Conservation (phyloP, 2,113 vertebrate species). For the Physeter macrocephalus region DNA sequence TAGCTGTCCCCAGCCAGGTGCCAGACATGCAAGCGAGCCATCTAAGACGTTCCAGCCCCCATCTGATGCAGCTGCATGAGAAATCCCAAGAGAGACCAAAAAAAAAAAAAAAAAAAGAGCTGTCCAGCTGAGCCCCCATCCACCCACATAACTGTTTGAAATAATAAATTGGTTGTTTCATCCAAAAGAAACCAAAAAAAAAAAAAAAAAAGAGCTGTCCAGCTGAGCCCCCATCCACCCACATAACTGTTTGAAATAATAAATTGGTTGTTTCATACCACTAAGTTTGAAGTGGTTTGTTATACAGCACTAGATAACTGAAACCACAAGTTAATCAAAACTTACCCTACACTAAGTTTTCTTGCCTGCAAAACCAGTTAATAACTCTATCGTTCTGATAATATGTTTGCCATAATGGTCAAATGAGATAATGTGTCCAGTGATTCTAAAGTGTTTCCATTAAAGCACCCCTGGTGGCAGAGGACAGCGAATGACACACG, state of each 20-base stretch:
- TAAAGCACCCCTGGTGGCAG: background rate
- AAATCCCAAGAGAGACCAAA: conserved; percentile 30
- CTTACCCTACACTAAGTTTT: background rate
- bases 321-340: background rate
- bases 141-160: background rate
- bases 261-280: background rate
- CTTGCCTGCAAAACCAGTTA: background rate
- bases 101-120: background rate
- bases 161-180: conserved; percentile 14
- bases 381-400: background rate
- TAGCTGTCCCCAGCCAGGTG: background rate
- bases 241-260: background rate
- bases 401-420: background rate
- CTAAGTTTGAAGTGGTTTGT: background rate
- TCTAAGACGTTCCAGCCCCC: background rate
- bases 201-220: background rate
- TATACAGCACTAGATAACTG: background rate
- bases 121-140: background rate
- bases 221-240: background rate
- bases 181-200: background rate
- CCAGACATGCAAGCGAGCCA: background rate
- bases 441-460: background rate
- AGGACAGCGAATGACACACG: background rate
- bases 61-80: conserved; percentile 1
- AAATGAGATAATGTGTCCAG: background rate